Evolutionary conservation across 2,888 invertebrate genomes (phyloP).

Genomic region (Copidosoma aretas): DNA sequence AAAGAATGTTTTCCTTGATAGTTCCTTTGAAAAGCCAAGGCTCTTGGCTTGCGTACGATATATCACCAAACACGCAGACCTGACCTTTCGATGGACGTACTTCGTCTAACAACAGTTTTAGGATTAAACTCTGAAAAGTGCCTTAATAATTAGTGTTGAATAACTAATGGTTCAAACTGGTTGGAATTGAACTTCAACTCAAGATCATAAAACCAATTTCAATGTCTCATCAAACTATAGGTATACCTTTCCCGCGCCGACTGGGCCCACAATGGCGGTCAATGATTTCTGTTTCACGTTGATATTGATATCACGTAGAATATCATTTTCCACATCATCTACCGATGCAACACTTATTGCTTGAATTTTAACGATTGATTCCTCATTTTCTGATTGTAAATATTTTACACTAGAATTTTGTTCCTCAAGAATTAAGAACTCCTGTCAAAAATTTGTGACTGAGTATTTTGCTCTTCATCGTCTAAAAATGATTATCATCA

Average conservation of each 20-base stretch:
- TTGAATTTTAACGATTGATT: conserved; percentile 52
- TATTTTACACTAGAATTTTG: conserved; percentile 56
- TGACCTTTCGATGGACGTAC: conserved; percentile 70
- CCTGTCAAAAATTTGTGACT: neutral
- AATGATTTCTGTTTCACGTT: conserved; percentile 67
- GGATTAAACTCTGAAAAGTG: conserved; percentile 65
- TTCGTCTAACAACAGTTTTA: conserved; percentile 76
- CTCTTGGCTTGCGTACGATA: conserved; percentile 80
- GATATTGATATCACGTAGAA: conserved; percentile 63
- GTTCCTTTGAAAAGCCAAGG: conserved; percentile 79
- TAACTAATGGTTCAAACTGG: too few species aligned
- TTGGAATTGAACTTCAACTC: too few species aligned
- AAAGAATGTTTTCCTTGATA: conserved; percentile 80
- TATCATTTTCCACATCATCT: conserved; percentile 45
- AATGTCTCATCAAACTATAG: too few species aligned
- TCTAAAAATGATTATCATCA: conserved; percentile 45
- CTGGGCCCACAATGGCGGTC: conserved; percentile 85
- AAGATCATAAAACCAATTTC: too few species aligned
- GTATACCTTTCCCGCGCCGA: conserved; percentile 86
- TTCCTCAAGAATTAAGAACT: neutral
- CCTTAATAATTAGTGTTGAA: neutral
- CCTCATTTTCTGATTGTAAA: conserved; percentile 65
- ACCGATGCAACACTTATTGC: conserved; percentile 63
- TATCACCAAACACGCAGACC: conserved; percentile 68
- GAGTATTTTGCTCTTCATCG: too few species aligned